These are phyloP conservation scores for Drosophila peninsularis DNA, from an alignment of 2,888 invertebrate genomes.

Conservation along the genomic window DNA sequence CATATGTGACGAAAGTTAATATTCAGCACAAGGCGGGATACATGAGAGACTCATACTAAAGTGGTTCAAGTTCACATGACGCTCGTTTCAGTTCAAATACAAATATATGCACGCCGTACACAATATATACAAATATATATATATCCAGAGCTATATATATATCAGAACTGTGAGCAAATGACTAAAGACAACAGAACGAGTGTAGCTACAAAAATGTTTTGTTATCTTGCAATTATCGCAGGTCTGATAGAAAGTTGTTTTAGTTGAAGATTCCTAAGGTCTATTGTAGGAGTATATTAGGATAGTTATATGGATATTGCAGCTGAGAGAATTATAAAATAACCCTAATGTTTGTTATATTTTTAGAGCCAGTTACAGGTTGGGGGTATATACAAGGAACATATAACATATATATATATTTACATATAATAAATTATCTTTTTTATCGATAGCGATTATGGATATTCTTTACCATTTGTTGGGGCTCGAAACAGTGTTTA, in stretches of 20 bases:
- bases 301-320: neutral
- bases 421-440: no score
- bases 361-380: no score
- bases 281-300: neutral
- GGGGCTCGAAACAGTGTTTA: no score
- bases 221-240: conserved; percentile 24
- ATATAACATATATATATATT: no score
- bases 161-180: neutral
- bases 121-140: neutral
- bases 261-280: neutral
- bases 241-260: conserved; percentile 2
- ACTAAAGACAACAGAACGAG: conserved; percentile 11
- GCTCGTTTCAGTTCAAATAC: neutral
- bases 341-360: neutral
- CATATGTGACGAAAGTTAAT: conserved; percentile 28
- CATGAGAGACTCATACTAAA: conserved; percentile 11
- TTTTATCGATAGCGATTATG: neutral
- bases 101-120: neutral
- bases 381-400: no score
- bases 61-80: conserved; percentile 29
- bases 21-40: conserved; percentile 32
- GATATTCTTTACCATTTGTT: no score
- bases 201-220: conserved; percentile 1
- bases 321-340: neutral
- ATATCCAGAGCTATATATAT: neutral